Percentiles rank a stretch among this genome's conserved stretches.
These are phyloP conservation scores for Macroramphosus scolopax DNA, from an alignment of 2,797 vertebrate species.

Conservation along the genomic window DNA sequence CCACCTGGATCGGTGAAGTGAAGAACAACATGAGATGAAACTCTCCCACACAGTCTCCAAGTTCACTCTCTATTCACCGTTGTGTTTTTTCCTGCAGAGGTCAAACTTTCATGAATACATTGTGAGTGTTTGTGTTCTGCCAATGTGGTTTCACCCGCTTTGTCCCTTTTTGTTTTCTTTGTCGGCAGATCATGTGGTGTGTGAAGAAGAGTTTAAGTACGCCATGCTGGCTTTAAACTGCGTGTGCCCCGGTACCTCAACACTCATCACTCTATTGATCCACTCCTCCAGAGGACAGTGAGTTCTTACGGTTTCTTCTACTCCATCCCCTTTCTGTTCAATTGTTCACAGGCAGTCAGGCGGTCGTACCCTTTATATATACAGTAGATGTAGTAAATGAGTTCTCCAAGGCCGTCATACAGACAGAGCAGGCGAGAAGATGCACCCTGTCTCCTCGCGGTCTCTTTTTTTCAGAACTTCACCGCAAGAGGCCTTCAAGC, in stretches of 20 bases:
- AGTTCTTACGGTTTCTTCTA: slow-evolving; percentile 54
- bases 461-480: slow-evolving; percentile 64
- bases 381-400: no score
- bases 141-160: slow-evolving; percentile 3
- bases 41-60: background rate
- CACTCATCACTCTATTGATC: slow-evolving; percentile 85
- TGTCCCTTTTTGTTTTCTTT: slow-evolving; percentile 28
- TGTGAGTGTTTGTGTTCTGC: slow-evolving; percentile 7
- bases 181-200: slow-evolving; percentile 84
- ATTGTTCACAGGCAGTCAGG: background rate
- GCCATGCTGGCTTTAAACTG: slow-evolving; percentile 88
- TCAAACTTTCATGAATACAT: slow-evolving; percentile 5
- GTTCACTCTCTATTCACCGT: slow-evolving; percentile 11
- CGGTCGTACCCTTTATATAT: no score
- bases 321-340: slow-evolving; percentile 3
- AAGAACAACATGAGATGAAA: no score
- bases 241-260: slow-evolving; percentile 85
- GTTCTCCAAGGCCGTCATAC: background rate
- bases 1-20: background rate
- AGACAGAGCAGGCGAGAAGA: background rate
- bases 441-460: slow-evolving; percentile 10
- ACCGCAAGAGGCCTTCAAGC: slow-evolving; percentile 78
- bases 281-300: slow-evolving; percentile 88
- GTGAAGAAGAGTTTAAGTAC: slow-evolving; percentile 88
- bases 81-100: background rate